Evolutionary conservation across 2,888 invertebrate genomes (phyloP), one percentile per base, ranked within the genome.

Genomic region (Rhagonycha lutea): DNA sequence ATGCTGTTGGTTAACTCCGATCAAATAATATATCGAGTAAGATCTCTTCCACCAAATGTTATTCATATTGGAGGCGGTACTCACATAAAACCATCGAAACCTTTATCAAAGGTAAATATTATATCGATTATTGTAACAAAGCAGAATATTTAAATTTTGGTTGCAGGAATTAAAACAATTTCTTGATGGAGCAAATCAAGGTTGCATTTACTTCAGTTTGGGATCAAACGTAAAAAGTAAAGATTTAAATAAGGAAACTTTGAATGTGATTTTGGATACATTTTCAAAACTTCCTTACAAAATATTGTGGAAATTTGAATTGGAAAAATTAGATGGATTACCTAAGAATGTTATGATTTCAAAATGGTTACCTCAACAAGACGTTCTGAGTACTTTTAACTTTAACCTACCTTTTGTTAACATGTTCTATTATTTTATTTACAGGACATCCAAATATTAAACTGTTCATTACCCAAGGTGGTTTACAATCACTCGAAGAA

Each of bases 391-490:
- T 86, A 81, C 82, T 72, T 28, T 14, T 32, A n/a, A 4, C n/a
- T 47, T n/a, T n/a, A 1, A 7, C 5, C 7, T 8, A 47, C 0
- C 2, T 7, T n/a, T n/a, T n/a, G 47, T 0, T n/a, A n/a, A 7
- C 7, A 7, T n/a, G n/a, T 47, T 47, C 7, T 32, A 12, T 32
- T 47, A n/a, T 47, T 47, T 47, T 47, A 47, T 61, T 60, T 14
- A 2, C 4, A 23, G 80, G 78, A 23, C 89, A 89, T 80, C 85
- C 86, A n/a, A 89, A 89, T 70, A 76, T 89, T 0, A 89, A 88
- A 77, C 70, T 88, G 1, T 89, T 89, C 69, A 86, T 89, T 68
- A 88, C 87, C 0, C 89, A 89, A 85, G 88, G 88, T 68, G 89
- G 89, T 4, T 78, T 88, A 3, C 88, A 89, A 71, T 89, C 89